Conservation (phyloP, 2,113 vertebrate species). For the Aplodontia rufa region DNA sequence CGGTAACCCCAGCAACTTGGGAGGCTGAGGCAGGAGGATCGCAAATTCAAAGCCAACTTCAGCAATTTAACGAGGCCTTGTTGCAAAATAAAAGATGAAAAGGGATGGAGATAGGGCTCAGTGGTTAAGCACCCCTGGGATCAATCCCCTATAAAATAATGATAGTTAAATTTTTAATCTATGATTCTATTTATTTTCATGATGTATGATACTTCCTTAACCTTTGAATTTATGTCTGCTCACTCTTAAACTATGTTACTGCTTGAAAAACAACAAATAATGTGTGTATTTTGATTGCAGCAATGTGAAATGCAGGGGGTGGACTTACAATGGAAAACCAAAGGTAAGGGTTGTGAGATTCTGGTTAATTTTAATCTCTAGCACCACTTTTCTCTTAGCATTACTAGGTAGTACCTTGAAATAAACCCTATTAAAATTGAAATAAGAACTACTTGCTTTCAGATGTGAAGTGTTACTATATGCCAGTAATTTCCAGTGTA, state of each 20-base stretch:
- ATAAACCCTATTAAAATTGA: constrained; percentile 25
- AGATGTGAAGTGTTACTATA: neutral
- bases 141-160: too few species aligned
- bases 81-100: too few species aligned
- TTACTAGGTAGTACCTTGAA: constrained; percentile 8
- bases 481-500: neutral
- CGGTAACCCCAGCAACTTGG: too few species aligned
- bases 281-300: neutral
- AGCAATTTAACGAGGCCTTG: too few species aligned
- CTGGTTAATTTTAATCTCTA: neutral
- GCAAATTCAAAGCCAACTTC: too few species aligned
- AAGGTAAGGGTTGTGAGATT: neutral
- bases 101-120: too few species aligned
- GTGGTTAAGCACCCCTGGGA: too few species aligned
- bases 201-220: neutral
- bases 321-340: neutral
- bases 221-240: neutral
- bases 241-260: neutral
- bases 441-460: constrained; percentile 3
- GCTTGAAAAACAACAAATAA: neutral
- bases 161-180: neutral
- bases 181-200: neutral
- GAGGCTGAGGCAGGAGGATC: too few species aligned
- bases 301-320: neutral
- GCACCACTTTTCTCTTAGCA: neutral